A percentile compares a stretch with the other conserved stretches of the same genome.
These are phyloP conservation scores for Eretmochelys imbricata DNA, from an alignment of 2,113 vertebrate species.

Conservation along the genomic window DNA sequence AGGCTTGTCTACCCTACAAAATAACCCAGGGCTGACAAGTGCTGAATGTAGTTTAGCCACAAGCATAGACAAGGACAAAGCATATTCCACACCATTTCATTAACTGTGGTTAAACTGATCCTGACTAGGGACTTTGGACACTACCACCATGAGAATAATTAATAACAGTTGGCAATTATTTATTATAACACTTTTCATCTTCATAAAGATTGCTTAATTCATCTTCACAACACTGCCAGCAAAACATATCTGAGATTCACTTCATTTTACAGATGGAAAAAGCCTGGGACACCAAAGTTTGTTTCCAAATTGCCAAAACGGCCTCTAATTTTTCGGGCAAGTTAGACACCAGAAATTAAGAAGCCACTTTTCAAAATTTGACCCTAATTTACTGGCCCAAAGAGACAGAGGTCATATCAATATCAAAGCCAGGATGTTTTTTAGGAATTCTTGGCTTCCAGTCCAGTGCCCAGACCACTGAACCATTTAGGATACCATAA, in stretches of 20 bases:
- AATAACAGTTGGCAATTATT: neutral
- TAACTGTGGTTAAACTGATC: neutral
- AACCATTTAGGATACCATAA: neutral
- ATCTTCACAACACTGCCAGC: neutral
- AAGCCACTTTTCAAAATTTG: neutral
- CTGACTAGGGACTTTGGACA: neutral
- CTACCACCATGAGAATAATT: neutral
- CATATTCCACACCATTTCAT: neutral
- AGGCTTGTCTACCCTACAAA: neutral
- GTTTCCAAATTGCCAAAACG: neutral
- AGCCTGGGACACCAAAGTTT: neutral
- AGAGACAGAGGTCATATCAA: neutral
- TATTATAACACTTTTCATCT: neutral
- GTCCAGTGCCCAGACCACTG: accelerated
- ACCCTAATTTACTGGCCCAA: neutral
- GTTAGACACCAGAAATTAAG: neutral
- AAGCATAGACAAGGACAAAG: accelerated
- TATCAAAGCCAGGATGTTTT: accelerated
- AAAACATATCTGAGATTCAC: neutral
- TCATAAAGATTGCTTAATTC: neutral
- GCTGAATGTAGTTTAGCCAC: neutral
- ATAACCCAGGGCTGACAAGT: neutral
- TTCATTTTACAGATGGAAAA: neutral
- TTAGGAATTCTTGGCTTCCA: neutral
- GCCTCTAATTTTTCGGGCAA: neutral